phyloP scores from a whole-genome alignment of 2,888 invertebrate species.

The Dynastes tityus region DNA sequence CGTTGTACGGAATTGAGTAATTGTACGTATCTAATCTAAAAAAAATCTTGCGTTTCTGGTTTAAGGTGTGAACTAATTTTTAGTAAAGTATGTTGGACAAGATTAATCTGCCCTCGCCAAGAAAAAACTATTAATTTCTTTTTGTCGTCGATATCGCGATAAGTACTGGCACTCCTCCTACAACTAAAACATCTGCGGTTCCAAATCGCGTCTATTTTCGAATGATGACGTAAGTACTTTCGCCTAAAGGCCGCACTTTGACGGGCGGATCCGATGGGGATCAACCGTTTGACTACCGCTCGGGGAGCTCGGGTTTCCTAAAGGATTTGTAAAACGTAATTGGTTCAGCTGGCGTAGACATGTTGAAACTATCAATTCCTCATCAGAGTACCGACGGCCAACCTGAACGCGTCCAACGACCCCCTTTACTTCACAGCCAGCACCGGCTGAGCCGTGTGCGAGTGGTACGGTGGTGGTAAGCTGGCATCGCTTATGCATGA shows the following conservation, averaged over 20 bases:
- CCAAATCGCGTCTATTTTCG: constrained; percentile 47
- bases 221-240: constrained; percentile 8
- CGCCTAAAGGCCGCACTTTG: constrained; percentile 15
- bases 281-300: constrained; percentile 64
- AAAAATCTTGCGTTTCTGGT: too few species aligned
- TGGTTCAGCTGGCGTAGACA: constrained; percentile 78
- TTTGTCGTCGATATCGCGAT: constrained; percentile 55
- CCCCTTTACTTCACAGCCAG: constrained; percentile 53
- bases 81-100: too few species aligned
- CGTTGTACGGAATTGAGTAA: too few species aligned
- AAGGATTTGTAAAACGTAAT: constrained; percentile 74
- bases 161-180: constrained; percentile 56
- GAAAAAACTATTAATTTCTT: constrained; percentile 47
- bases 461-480: too few species aligned
- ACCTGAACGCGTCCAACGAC: constrained; percentile 62
- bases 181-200: constrained; percentile 52
- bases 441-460: constrained; percentile 22
- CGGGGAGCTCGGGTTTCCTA: constrained; percentile 59
- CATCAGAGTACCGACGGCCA: constrained; percentile 70
- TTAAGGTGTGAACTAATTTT: too few species aligned
- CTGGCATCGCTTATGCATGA: constrained; percentile 48
- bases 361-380: constrained; percentile 77
- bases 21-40: too few species aligned
- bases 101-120: too few species aligned
- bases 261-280: constrained; percentile 57